A percentile compares a stretch with the other conserved stretches of the same genome.
These are phyloP conservation scores for Lasius fuliginosus DNA, from an alignment of 2,888 invertebrate species.

Conservation along the genomic window DNA sequence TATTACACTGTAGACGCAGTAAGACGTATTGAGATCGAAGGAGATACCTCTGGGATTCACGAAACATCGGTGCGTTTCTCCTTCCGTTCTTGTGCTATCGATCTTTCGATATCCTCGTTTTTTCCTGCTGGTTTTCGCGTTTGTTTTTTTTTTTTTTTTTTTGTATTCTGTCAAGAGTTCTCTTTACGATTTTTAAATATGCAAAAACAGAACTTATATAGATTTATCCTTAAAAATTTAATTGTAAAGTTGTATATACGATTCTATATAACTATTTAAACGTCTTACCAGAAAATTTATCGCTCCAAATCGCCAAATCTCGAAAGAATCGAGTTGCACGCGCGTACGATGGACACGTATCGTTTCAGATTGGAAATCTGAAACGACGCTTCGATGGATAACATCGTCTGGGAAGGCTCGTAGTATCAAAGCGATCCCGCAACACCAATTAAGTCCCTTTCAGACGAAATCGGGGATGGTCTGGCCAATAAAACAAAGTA, in stretches of 20 bases:
- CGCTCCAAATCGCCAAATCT: not conserved
- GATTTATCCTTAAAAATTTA: not conserved
- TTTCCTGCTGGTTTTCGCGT: not conserved
- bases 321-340: not conserved
- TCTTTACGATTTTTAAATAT: not conserved
- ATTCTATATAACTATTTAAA: not conserved
- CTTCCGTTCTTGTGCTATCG: slow-evolving; percentile 48
- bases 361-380: slow-evolving; percentile 68
- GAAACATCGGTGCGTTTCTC: slow-evolving; percentile 54
- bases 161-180: not conserved
- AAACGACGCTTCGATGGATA: slow-evolving; percentile 65
- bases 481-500: slow-evolving; percentile 81
- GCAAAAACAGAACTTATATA: not conserved
- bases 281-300: not conserved
- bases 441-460: slow-evolving; percentile 83
- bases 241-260: slow-evolving; percentile 7
- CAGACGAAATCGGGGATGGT: slow-evolving; percentile 73
- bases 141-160: not conserved
- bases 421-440: slow-evolving; percentile 77
- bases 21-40: slow-evolving; percentile 83
- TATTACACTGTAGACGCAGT: slow-evolving; percentile 74
- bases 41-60: slow-evolving; percentile 74
- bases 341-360: slow-evolving; percentile 27
- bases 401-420: slow-evolving; percentile 59
- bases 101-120: slow-evolving; percentile 30